Evolutionary conservation across 2,113 vertebrate genomes (phyloP).

Genomic region (Panthera leo): DNA sequence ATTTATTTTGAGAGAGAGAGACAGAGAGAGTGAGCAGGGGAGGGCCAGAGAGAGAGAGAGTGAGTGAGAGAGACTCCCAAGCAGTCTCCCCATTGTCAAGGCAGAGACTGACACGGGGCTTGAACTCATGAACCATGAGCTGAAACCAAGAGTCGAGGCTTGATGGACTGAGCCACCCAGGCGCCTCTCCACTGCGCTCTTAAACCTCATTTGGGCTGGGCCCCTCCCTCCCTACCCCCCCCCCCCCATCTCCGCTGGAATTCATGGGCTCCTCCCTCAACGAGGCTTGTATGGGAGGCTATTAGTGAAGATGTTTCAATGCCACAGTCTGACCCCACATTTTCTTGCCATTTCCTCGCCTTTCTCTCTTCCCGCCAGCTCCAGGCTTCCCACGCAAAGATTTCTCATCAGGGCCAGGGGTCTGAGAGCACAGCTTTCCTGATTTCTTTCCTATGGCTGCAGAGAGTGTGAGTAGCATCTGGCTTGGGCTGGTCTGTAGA

Average conservation of each 20-base stretch:
- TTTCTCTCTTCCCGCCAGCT: neutral
- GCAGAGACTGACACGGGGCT: no score
- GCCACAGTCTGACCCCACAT: neutral
- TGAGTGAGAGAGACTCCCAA: no score
- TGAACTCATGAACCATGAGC: no score
- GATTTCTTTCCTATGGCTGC: constrained; percentile 46
- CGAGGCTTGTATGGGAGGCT: neutral
- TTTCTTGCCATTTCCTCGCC: neutral
- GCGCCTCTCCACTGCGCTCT: neutral
- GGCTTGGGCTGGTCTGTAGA: constrained; percentile 73
- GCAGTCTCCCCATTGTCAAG: no score
- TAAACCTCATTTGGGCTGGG: neutral
- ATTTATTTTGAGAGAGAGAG: no score
- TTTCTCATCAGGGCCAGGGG: neutral
- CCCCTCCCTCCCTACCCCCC: neutral
- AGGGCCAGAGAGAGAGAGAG: no score
- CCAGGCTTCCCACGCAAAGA: neutral
- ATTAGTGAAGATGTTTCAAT: neutral
- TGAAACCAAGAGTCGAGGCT: no score
- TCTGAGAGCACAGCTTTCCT: constrained; percentile 34
- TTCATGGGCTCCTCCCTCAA: neutral
- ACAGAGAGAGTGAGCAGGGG: no score
- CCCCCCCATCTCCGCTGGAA: fast-evolving
- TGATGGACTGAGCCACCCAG: no score
- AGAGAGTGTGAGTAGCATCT: constrained; percentile 70